These are phyloP conservation scores for Trichopoda pennipes DNA, from an alignment of 2,888 invertebrate genomes.

Conservation along the genomic window DNA sequence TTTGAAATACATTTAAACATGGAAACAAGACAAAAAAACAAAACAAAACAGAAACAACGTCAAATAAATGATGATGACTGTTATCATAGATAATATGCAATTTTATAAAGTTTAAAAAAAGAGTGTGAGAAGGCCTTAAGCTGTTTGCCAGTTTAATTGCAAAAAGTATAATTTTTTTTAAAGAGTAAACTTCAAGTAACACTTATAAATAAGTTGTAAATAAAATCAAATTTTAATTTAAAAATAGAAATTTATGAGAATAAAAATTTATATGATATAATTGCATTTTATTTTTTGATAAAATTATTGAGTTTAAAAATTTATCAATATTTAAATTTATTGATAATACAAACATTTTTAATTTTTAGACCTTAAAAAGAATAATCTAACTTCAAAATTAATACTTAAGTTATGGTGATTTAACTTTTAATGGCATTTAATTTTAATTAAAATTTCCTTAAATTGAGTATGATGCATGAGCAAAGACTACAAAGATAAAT, in stretches of 20 bases:
- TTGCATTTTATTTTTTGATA: no score
- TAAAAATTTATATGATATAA: no score
- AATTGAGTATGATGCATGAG: background rate
- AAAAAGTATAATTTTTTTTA: background rate
- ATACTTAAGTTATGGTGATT: background rate
- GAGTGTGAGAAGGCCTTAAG: constrained; percentile 1
- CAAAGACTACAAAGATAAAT: no score
- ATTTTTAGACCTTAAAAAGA: background rate
- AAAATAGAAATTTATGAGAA: no score
- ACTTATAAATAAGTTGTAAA: no score
- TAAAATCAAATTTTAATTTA: no score
- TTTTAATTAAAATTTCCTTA: background rate
- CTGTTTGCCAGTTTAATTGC: constrained; percentile 7
- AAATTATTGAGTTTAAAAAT: no score
- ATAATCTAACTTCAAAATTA: background rate
- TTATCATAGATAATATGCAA: constrained; percentile 21
- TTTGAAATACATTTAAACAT: constrained; percentile 53
- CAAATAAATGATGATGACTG: constrained; percentile 46
- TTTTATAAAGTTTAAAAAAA: constrained; percentile 11
- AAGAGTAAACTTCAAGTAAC: background rate
- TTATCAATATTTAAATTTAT: background rate
- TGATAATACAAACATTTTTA: background rate
- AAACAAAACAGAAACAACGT: no score
- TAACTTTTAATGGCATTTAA: background rate
- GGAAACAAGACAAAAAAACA: no score